phyloP scores from a whole-genome alignment of 2,113 vertebrate species.

The Chloropsis hardwickii region DNA sequence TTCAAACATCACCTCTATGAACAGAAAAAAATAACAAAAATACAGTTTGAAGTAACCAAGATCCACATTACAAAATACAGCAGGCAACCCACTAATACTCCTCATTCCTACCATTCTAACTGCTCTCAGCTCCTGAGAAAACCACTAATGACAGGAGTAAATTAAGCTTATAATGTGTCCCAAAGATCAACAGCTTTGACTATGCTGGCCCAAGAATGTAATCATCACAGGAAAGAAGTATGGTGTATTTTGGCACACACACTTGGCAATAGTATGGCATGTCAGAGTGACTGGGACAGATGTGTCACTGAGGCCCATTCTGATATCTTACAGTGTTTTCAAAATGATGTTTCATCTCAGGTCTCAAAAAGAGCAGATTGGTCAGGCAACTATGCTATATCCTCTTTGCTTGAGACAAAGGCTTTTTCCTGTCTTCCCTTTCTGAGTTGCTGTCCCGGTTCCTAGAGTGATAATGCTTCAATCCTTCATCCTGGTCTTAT shows the following conservation, averaged over 20 bases:
- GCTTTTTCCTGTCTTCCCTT: background rate
- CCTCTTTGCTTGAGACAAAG: background rate
- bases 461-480: accelerated
- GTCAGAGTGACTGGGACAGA: background rate
- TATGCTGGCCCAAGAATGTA: background rate
- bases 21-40: background rate
- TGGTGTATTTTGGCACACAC: background rate
- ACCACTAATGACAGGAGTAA: background rate
- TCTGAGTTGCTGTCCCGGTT: background rate
- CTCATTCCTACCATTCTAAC: background rate
- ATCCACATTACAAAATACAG: background rate
- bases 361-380: background rate
- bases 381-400: background rate
- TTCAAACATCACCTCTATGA: background rate
- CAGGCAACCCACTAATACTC: background rate
- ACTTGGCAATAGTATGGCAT: background rate
- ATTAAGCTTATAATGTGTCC: background rate
- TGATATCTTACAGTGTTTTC: background rate
- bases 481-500: background rate
- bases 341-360: background rate
- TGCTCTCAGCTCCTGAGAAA: background rate
- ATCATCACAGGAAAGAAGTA: background rate
- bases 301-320: background rate
- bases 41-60: background rate
- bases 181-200: background rate